phyloP scores from a whole-genome alignment of 1,140 invertebrate genomes.

The Lucilia cuprina region DNA sequence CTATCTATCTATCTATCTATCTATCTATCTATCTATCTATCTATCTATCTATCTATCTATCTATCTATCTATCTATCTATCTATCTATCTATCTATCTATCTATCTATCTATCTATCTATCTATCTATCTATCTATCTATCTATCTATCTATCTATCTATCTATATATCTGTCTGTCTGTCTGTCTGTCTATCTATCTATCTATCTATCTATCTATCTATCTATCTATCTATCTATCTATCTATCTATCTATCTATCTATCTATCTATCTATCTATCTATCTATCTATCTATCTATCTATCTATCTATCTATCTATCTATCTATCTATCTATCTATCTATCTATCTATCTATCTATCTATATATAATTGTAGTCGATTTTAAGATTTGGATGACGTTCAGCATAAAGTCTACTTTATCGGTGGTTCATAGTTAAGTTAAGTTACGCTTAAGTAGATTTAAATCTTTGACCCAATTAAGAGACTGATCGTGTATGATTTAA shows the following conservation, averaged over 20 bases:
- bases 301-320: neutral
- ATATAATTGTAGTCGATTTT: too few species aligned
- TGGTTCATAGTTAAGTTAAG: too few species aligned
- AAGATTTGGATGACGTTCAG: too few species aligned
- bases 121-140: slow-evolving; percentile 24
- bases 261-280: slow-evolving; percentile 28
- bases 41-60: slow-evolving; percentile 13
- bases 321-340: too few species aligned
- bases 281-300: slow-evolving; percentile 25
- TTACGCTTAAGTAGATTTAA: too few species aligned
- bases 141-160: slow-evolving; percentile 32
- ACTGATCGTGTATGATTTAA: too few species aligned
- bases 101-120: slow-evolving; percentile 22
- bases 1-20: too few species aligned
- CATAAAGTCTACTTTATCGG: too few species aligned
- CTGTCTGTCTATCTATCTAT: neutral
- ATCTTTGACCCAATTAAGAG: too few species aligned
- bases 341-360: too few species aligned
- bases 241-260: slow-evolving; percentile 28
- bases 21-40: too few species aligned
- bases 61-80: slow-evolving; percentile 19
- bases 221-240: slow-evolving; percentile 22
- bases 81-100: slow-evolving; percentile 28
- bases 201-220: slow-evolving; percentile 27
- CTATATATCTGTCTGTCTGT: neutral